These are phyloP conservation scores for Nanger granti DNA, from an alignment of 2,113 vertebrate genomes.

Conservation along the genomic window DNA sequence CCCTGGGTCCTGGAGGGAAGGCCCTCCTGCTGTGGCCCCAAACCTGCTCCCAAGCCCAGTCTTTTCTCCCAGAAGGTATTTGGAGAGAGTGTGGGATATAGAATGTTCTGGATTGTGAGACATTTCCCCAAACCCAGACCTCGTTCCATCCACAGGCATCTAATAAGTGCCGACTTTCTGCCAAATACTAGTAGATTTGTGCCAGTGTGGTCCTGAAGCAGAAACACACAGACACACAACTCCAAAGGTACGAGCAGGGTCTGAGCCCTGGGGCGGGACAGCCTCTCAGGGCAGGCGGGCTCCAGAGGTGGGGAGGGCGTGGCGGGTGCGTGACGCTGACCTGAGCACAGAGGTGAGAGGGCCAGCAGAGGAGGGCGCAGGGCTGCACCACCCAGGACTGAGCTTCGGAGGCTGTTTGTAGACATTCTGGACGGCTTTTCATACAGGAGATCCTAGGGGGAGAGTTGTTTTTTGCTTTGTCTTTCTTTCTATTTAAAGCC, in stretches of 20 bases:
- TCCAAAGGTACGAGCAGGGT: accelerated
- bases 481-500: background rate
- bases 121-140: background rate
- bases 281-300: accelerated
- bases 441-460: background rate
- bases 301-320: accelerated
- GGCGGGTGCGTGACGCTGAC: accelerated
- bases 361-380: accelerated
- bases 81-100: accelerated
- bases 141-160: background rate
- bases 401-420: too few species aligned
- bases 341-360: background rate
- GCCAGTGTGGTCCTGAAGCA: background rate
- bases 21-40: accelerated
- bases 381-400: accelerated
- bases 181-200: accelerated
- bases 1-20: accelerated
- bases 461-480: background rate
- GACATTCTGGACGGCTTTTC: background rate
- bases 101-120: background rate
- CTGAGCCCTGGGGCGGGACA: accelerated
- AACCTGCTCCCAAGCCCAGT: accelerated
- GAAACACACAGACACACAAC: accelerated
- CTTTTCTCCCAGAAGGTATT: background rate
- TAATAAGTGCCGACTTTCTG: background rate